Evolutionary conservation across 2,888 invertebrate species (phyloP), one percentile per base, ranked within the genome.

Genomic region (Anthrax anthrax): DNA sequence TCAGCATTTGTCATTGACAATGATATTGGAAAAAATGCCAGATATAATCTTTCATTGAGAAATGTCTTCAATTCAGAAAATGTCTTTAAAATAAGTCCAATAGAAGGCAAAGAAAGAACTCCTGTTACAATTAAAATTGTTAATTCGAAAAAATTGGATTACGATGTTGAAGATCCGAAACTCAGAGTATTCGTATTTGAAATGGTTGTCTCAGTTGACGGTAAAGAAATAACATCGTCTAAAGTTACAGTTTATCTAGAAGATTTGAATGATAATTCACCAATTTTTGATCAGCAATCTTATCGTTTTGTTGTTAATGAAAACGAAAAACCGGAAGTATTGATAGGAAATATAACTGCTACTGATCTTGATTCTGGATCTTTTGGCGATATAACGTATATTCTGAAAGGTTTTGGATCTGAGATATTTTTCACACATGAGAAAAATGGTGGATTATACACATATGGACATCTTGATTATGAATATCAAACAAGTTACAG

Each of bases 241-340:
- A 70, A 74, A 53, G 73, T 84, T 0, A 76, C 77, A 44, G 74
- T 80, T 2, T 76, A 78, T 52, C 63, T 88, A 1, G 57, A 77
- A 29, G 89, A 89, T 62, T 80, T 81, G 43, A 89, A 89, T 58
- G 89, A 89, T 55, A 88, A 88, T 56, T 67, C 78, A 1, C 88
- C 88, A 0, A 63, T 76, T 36, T 87, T 86, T 57, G 70, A 74
- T 10, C 69, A 75, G 48, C 61, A 72, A 0, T 73, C 74, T 16
- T 85, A 84, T 57, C 74, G 77, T 46, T 73, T 84, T 37, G 72
- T 74, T 38, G 76, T 84, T 0, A 65, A 73, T 2, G 86, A 87
- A 64, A 78, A 82, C 60, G 71, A 77, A 0, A 67, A 73, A 1
- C 67, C 74, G 1, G 79, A 77, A 1, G 71, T 74, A 0, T 72